Evolutionary conservation across 2,888 invertebrate species (phyloP), one percentile per base, ranked within the genome.

Genomic region (Plebejus anna): DNA sequence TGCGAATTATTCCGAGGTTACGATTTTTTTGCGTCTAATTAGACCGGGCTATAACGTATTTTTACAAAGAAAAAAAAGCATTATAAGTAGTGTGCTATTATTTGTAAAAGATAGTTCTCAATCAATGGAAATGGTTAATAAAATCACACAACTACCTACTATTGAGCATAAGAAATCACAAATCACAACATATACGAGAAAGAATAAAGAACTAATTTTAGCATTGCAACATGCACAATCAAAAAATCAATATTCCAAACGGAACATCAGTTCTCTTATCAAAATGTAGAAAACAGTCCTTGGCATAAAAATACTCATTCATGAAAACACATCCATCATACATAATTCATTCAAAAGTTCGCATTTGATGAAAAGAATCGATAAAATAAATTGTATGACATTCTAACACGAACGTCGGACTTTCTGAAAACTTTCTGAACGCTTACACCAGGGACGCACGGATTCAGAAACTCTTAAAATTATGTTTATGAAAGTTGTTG

Each of bases 341-440:
- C 61, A 28, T 22, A 28, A 61, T 61, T 61, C 61, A 61, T 61
- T 22, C 28, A 22, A 61, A 61, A 61, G 22, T 61, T 28, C 61
- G 11, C 61, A 28, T 61, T 61, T 61, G 61, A 61, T 61, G 61
- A 61, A 61, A 61, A 28, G 61, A 61, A 61, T 61, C 61, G 28
- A 61, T 28, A 28, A 28, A 61, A 28, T 22, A 28, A 61, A 28
- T 61, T 61, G 28, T n/a, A 59, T 22, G 59, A 22, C 59, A 59
- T 59, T 59, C 59, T 6, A 59, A n/a, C 22, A 22, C 61, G 28
- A 61, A 28, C 61, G 61, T 4, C 11, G 28, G 28, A 61, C 61
- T 61, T 61, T 9, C 3, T 22, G 9, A 28, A 61, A 61, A 28
- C 59, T 59, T 59, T 22, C 59, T 59, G 22, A 28, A 28, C 61